phyloP scores from a whole-genome alignment of 2,113 vertebrate genomes.

The Mastomys coucha region DNA sequence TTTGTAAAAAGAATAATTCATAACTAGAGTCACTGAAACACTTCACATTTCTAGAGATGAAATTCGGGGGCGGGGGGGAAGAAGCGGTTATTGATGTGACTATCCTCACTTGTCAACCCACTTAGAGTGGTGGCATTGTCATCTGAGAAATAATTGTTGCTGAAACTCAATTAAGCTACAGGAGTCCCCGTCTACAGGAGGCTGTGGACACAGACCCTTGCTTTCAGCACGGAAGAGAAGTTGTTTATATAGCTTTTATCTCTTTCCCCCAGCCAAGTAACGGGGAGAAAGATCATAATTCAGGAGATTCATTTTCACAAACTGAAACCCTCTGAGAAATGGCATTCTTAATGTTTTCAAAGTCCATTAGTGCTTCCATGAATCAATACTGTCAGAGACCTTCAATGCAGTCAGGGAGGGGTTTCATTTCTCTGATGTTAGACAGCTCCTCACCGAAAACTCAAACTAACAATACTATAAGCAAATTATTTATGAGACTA shows the following conservation, averaged over 20 bases:
- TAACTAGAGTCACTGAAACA: constrained; percentile 24
- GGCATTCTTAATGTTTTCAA: constrained; percentile 81
- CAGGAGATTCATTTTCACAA: constrained; percentile 81
- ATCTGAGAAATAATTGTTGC: constrained; percentile 60
- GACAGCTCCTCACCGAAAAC: constrained; percentile 73
- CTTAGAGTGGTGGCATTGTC: constrained; percentile 61
- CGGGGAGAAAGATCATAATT: constrained; percentile 77
- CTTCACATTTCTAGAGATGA: constrained; percentile 64
- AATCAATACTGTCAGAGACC: constrained; percentile 76
- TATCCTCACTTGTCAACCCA: constrained; percentile 60
- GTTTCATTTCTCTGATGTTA: constrained; percentile 71
- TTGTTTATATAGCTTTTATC: constrained; percentile 72
- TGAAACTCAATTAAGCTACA: constrained; percentile 35
- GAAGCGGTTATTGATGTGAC: background rate
- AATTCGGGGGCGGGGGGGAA: constrained; percentile 17
- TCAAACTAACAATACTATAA: constrained; percentile 73
- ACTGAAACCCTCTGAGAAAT: constrained; percentile 75
- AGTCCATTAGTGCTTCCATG: constrained; percentile 81
- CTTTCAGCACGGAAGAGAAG: constrained; percentile 67
- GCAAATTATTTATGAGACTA: constrained; percentile 72
- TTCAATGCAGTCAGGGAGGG: constrained; percentile 38
- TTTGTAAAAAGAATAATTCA: constrained; percentile 42
- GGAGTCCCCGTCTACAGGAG: background rate
- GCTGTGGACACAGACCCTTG: background rate
- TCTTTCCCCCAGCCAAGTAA: constrained; percentile 60